Percentiles rank a stretch among this genome's conserved stretches.
Evolutionary conservation across 2,113 vertebrate species (phyloP).

Genomic region (Nicator chloris): DNA sequence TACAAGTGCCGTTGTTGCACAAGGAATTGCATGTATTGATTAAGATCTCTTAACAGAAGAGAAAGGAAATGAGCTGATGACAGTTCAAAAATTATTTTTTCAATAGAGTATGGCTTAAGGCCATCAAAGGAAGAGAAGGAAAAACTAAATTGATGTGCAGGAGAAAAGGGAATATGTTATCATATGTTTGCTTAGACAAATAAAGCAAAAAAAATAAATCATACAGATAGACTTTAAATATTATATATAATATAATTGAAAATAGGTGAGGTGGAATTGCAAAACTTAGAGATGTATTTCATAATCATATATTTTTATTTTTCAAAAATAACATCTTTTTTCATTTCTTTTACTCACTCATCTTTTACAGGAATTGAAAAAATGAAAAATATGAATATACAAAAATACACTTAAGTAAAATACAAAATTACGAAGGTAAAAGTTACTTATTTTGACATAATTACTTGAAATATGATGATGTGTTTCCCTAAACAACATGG

Average conservation of each 20-base stretch:
- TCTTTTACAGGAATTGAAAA: background rate
- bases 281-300: background rate
- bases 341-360: accelerated
- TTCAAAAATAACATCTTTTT: background rate
- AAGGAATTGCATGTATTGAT: background rate
- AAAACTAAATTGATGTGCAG: background rate
- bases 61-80: conserved; percentile 1
- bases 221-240: background rate
- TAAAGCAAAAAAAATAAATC: background rate
- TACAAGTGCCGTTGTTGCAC: background rate
- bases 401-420: background rate
- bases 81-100: conserved; percentile 2
- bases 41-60: background rate
- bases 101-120: background rate
- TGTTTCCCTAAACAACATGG: background rate
- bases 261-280: background rate
- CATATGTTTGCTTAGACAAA: background rate
- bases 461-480: background rate
- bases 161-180: background rate
- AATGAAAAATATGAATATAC: background rate
- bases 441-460: background rate
- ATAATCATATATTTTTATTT: background rate
- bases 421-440: background rate
- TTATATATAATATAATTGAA: background rate
- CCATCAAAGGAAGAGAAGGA: background rate